These are phyloP conservation scores for Limnothrissa miodon DNA, from an alignment of 2,113 vertebrate genomes.

Conservation along the genomic window DNA sequence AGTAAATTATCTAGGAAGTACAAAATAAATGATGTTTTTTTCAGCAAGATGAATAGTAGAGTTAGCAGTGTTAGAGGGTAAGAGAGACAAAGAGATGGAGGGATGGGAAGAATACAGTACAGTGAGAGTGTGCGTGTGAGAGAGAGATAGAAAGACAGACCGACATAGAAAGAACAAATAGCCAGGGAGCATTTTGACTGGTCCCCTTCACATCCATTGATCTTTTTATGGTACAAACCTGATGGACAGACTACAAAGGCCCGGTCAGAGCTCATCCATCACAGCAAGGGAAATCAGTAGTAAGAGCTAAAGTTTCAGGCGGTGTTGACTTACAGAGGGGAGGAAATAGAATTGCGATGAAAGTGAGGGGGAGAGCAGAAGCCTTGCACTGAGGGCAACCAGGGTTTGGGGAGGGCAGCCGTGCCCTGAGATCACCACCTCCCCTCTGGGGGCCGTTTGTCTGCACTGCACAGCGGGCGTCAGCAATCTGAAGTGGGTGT, in stretches of 20 bases:
- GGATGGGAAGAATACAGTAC: constrained; percentile 46
- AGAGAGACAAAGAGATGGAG: constrained; percentile 47
- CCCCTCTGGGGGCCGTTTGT: constrained; percentile 33
- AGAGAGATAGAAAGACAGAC: background rate
- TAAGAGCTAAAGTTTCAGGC: constrained; percentile 77
- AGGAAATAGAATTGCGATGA: constrained; percentile 89
- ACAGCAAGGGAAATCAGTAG: constrained; percentile 75
- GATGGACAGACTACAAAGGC: constrained; percentile 90
- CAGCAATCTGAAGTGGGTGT: constrained; percentile 29
- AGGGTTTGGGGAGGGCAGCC: constrained; percentile 74
- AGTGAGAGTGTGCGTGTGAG: constrained; percentile 46
- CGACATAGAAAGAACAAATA: background rate
- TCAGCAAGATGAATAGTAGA: constrained; percentile 97
- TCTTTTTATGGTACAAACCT: constrained; percentile 83
- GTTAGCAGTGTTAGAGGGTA: constrained; percentile 69
- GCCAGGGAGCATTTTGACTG: constrained; percentile 35
- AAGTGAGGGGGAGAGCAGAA: constrained; percentile 84
- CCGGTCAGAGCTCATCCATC: constrained; percentile 87
- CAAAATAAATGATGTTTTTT: constrained; percentile 99
- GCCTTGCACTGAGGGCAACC: constrained; percentile 77
- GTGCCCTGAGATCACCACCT: constrained; percentile 72
- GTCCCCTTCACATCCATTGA: constrained; percentile 67
- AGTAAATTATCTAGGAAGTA: constrained; percentile 99
- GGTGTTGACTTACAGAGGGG: constrained; percentile 71
- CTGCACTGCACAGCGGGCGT: background rate